A percentile compares a stretch with the other conserved stretches of the same genome.
Evolutionary conservation across 2,113 vertebrate species (phyloP).

Genomic region (Sterrhoptilus dennistouni): DNA sequence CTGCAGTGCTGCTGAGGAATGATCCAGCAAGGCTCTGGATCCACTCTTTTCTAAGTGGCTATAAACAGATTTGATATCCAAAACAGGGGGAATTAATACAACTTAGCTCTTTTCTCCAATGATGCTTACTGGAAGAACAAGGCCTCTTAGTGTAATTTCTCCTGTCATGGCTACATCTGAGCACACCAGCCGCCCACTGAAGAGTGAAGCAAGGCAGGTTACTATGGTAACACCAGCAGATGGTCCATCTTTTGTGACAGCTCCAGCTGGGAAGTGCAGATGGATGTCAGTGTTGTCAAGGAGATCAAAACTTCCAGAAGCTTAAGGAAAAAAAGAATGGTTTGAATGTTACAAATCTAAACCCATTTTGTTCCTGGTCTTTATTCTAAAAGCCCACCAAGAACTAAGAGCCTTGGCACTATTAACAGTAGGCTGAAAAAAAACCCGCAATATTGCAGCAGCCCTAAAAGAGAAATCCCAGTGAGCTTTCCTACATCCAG

Average conservation of each 20-base stretch:
- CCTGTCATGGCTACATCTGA: conserved; percentile 98
- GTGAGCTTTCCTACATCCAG: not conserved
- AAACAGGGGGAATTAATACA: not conserved
- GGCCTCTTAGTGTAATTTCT: conserved; percentile 95
- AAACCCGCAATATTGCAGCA: not conserved
- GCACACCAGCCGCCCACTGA: conserved; percentile 90
- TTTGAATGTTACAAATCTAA: conserved; percentile 61
- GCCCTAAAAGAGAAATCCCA: not conserved
- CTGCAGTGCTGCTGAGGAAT: not conserved
- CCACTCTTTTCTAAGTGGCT: not conserved
- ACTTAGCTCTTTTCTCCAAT: not conserved
- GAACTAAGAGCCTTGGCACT: not conserved
- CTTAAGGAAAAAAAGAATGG: conserved; percentile 71
- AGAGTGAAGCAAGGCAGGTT: conserved; percentile 94
- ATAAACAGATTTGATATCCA: not conserved
- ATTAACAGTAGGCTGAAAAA: not conserved
- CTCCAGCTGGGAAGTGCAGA: conserved; percentile 98
- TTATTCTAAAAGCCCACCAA: conserved; percentile 16
- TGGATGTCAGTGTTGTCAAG: conserved; percentile 98
- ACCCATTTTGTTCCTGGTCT: conserved; percentile 10
- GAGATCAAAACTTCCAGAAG: conserved; percentile 90
- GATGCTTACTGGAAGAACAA: conserved; percentile 92
- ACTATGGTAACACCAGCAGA: conserved; percentile 98
- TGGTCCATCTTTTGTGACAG: conserved; percentile 97
- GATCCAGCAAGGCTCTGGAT: not conserved